Conservation (phyloP, 2,113 vertebrate genomes). For the Callorhinus ursinus region DNA sequence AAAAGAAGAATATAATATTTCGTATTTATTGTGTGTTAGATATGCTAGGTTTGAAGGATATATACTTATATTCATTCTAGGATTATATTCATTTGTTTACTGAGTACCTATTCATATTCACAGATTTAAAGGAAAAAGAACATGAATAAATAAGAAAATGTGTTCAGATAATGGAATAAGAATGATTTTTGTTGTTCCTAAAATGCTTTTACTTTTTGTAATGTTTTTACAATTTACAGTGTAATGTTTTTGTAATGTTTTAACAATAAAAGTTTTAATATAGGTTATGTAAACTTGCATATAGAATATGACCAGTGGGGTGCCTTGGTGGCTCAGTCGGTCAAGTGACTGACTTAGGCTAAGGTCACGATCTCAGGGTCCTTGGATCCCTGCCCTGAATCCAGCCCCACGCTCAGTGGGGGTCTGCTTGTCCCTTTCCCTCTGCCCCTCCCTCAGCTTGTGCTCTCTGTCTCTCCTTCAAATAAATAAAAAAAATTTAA, state of each 20-base stretch:
- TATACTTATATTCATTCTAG: not conserved
- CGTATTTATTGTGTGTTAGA: not conserved
- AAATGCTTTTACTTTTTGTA: constrained; percentile 6
- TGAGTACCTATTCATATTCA: not conserved
- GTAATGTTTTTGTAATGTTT: not conserved
- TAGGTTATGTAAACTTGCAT: not conserved
- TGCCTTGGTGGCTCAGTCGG: not conserved
- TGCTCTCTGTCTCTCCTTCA: not conserved
- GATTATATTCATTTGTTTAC: not conserved
- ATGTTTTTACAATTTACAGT: not conserved
- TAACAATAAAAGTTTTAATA: not conserved
- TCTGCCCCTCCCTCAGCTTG: not conserved
- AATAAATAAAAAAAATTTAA: not conserved
- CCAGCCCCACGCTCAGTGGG: not conserved
- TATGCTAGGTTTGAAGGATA: not conserved
- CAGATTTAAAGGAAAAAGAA: not conserved
- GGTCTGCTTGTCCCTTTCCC: not conserved
- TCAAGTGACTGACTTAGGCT: not conserved
- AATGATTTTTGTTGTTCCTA: not conserved
- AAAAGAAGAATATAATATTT: not conserved
- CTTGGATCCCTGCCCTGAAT: not conserved
- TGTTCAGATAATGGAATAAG: not conserved
- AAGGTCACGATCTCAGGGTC: not conserved
- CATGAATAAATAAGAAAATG: not conserved
- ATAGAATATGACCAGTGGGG: not conserved